These are phyloP conservation scores for Kradibia gibbosae DNA, from an alignment of 1,140 invertebrate genomes.

Conservation along the genomic window DNA sequence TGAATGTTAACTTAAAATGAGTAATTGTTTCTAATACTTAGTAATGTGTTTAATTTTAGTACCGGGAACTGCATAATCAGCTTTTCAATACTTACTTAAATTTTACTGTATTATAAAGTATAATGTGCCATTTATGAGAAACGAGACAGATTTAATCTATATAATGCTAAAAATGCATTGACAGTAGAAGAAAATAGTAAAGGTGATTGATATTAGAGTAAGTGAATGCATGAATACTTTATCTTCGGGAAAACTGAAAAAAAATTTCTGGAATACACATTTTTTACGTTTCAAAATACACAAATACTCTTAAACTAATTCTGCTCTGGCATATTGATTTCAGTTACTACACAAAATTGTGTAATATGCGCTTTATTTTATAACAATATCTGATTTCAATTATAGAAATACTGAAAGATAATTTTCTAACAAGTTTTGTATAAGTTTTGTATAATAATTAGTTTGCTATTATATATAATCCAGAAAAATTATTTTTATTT, in stretches of 20 bases:
- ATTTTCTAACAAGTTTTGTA: too few relatives aligned
- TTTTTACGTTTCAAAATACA: not conserved
- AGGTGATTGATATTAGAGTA: not conserved
- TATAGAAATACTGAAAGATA: too few relatives aligned
- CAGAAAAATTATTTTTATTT: too few relatives aligned
- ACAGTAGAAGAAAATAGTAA: not conserved
- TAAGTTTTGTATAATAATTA: too few relatives aligned
- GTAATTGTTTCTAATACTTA: too few relatives aligned
- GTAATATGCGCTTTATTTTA: not conserved
- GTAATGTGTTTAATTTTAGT: too few relatives aligned
- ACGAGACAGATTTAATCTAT: not conserved
- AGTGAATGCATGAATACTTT: not conserved
- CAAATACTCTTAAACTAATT: not conserved
- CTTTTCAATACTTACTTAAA: not conserved
- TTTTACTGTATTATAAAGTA: not conserved
- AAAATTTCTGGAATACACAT: not conserved
- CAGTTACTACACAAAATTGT: not conserved
- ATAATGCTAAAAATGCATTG: not conserved
- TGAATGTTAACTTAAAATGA: too few relatives aligned
- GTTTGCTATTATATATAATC: too few relatives aligned
- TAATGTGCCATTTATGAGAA: not conserved
- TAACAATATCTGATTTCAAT: not conserved
- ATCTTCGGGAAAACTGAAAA: not conserved
- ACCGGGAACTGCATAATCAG: not conserved
- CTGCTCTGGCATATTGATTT: constrained; percentile 25